These are phyloP conservation scores for Axis porcinus DNA, from an alignment of 2,113 vertebrate species.

Conservation along the genomic window DNA sequence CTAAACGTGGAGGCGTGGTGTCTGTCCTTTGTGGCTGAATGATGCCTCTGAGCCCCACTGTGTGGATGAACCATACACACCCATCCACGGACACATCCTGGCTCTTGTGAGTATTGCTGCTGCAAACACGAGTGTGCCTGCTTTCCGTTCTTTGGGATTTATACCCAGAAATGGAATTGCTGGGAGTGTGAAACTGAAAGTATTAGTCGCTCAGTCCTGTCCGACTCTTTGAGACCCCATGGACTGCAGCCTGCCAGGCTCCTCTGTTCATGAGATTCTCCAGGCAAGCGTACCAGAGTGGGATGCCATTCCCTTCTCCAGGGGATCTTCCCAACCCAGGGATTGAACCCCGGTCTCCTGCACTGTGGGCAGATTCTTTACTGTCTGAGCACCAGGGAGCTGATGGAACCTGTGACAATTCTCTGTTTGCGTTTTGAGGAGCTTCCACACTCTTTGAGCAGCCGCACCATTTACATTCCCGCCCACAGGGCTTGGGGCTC, in stretches of 20 bases:
- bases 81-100: rapidly evolving
- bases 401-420: background rate
- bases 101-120: rapidly evolving
- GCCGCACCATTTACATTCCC: rapidly evolving
- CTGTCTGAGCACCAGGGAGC: background rate
- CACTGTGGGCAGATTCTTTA: background rate
- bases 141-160: background rate
- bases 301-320: background rate
- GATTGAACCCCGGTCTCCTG: background rate
- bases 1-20: rapidly evolving
- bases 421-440: background rate
- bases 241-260: background rate
- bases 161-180: background rate
- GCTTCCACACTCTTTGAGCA: rapidly evolving
- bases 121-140: too few relatives aligned
- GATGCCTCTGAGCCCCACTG: background rate
- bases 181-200: background rate
- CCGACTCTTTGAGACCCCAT: background rate
- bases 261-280: background rate
- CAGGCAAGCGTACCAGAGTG: background rate
- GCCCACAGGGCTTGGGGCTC: rapidly evolving
- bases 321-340: background rate
- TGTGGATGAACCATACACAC: rapidly evolving
- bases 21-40: background rate
- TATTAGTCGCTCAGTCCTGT: background rate